Percentiles rank a stretch among this genome's conserved stretches.
These are phyloP conservation scores for Heloderma charlesbogerti DNA, from an alignment of 2,113 vertebrate species.

Conservation along the genomic window DNA sequence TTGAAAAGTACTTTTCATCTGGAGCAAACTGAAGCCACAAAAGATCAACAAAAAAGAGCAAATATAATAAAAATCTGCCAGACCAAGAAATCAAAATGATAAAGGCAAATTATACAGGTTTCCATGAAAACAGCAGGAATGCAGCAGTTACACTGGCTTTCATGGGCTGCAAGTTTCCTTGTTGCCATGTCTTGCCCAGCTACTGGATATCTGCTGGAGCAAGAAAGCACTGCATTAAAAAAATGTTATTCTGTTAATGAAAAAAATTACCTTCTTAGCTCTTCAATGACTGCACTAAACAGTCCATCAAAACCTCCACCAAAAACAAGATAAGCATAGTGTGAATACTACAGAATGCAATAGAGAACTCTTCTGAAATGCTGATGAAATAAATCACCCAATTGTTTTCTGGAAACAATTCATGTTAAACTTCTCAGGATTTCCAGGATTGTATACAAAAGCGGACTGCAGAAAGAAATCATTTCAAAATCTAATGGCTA, in stretches of 20 bases:
- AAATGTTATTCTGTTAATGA: not conserved
- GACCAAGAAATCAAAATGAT: constrained; percentile 43
- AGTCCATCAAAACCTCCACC: no score
- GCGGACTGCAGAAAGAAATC: not conserved
- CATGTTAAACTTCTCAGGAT: not conserved
- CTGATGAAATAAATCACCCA: not conserved
- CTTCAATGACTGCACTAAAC: not conserved
- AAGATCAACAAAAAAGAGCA: constrained; percentile 37
- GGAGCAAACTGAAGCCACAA: constrained; percentile 27
- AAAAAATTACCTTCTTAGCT: not conserved
- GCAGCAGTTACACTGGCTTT: not conserved
- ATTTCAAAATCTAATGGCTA: not conserved
- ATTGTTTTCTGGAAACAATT: not conserved
- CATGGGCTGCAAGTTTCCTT: not conserved
- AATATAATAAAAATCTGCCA: constrained; percentile 51
- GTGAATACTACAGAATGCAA: no score
- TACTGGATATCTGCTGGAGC: not conserved
- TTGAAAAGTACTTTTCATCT: constrained; percentile 21
- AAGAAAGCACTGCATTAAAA: not conserved
- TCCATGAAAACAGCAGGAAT: constrained; percentile 39
- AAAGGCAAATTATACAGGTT: constrained; percentile 34
- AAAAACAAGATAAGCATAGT: not conserved
- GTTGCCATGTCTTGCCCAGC: not conserved
- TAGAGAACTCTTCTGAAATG: not conserved
- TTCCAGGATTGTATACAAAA: not conserved